Conservation (phyloP, 2,113 vertebrate genomes). For the Cephalophus harveyi region DNA sequence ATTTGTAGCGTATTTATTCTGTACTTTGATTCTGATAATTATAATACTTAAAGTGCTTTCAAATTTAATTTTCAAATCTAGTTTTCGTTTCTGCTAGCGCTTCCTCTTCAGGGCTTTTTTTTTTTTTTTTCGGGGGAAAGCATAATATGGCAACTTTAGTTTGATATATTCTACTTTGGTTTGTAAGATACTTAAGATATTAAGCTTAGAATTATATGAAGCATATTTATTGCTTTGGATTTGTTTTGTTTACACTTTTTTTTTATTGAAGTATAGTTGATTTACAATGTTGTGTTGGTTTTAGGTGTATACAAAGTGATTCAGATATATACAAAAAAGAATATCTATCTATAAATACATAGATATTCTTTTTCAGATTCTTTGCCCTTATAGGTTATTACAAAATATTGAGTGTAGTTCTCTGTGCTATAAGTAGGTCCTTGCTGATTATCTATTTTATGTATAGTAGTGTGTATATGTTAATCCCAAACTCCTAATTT, state of each 20-base stretch:
- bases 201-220: not conserved
- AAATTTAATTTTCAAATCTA: not conserved
- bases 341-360: not conserved
- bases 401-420: not conserved
- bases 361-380: not conserved
- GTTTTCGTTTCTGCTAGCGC: not conserved
- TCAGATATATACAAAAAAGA: not conserved
- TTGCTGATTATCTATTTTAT: not conserved
- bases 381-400: not conserved
- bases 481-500: not conserved
- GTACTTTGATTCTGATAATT: not conserved
- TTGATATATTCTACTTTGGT: not conserved
- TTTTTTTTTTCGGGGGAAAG: not conserved
- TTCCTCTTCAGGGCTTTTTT: not conserved
- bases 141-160: not conserved
- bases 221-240: not conserved
- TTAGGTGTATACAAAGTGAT: not conserved
- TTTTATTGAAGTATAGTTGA: not conserved
- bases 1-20: slow-evolving; percentile 19
- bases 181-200: not conserved
- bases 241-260: not conserved
- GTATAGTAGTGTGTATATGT: not conserved
- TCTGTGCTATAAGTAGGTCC: not conserved
- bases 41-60: not conserved
- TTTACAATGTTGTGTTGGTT: not conserved